A percentile compares a stretch with the other conserved stretches of the same genome.
These are phyloP conservation scores for Eugnorisma glareosa DNA, from an alignment of 2,888 invertebrate genomes.

Conservation along the genomic window DNA sequence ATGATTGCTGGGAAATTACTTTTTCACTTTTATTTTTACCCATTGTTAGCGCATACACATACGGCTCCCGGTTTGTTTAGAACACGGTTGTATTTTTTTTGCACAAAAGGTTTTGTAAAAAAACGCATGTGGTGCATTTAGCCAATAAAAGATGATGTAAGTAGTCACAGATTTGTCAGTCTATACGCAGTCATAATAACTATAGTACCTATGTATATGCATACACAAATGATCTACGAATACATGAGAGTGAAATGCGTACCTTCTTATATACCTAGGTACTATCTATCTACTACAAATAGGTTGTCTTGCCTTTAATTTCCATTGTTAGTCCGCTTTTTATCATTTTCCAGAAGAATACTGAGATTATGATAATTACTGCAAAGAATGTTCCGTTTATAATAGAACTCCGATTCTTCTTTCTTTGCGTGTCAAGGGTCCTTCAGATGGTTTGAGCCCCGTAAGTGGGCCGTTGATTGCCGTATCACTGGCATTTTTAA, in stretches of 20 bases:
- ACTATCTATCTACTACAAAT: neutral
- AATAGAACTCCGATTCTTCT: neutral
- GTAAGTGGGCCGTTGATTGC: neutral
- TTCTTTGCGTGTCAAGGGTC: neutral
- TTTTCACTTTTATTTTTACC: too few species aligned
- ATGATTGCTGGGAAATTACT: too few species aligned
- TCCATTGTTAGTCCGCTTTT: neutral
- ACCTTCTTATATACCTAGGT: neutral
- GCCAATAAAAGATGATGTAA: too few species aligned
- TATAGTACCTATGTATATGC: neutral
- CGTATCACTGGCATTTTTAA: neutral
- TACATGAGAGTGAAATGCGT: neutral
- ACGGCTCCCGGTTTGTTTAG: too few species aligned
- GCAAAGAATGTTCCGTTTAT: neutral
- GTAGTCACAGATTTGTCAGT: too few species aligned
- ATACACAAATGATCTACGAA: neutral
- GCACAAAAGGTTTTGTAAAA: too few species aligned
- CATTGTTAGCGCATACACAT: too few species aligned
- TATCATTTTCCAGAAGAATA: neutral
- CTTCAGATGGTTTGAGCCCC: neutral
- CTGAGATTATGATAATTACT: neutral
- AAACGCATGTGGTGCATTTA: too few species aligned
- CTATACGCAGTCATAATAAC: neutral
- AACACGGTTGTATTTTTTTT: too few species aligned
- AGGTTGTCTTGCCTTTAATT: constrained; percentile 25